Conservation (phyloP, 2,797 vertebrate genomes). For the Fistularia tabacaria region DNA sequence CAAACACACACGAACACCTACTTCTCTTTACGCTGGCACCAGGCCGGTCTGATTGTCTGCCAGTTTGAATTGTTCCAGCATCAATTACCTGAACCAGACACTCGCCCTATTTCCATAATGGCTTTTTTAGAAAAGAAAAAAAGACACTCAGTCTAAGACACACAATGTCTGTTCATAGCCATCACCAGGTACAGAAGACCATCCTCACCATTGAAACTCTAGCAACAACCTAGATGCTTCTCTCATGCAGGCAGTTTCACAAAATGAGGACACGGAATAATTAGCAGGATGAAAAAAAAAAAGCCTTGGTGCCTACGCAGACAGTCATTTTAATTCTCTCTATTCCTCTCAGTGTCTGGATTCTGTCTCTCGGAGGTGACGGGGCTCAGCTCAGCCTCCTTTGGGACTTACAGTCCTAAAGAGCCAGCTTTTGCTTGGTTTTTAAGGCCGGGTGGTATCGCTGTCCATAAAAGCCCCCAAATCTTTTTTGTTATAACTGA, state of each 20-base stretch:
- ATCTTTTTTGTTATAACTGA: no score
- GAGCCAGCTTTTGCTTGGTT: slow-evolving; percentile 25
- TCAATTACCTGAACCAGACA: slow-evolving; percentile 60
- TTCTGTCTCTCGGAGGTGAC: slow-evolving; percentile 52
- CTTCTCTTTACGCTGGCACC: slow-evolving; percentile 41
- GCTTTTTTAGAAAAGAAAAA: not conserved
- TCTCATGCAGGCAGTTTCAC: slow-evolving; percentile 18
- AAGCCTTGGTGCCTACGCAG: slow-evolving; percentile 35
- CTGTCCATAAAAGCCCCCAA: slow-evolving; percentile 3
- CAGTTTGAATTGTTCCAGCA: slow-evolving; percentile 50
- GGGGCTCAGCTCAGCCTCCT: slow-evolving; percentile 36
- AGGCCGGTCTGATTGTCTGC: slow-evolving; percentile 53
- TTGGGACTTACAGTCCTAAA: slow-evolving; percentile 34
- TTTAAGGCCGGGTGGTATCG: slow-evolving; percentile 7
- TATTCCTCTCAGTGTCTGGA: slow-evolving; percentile 51
- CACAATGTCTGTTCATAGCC: slow-evolving; percentile 19
- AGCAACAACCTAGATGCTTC: not conserved
- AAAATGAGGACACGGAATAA: slow-evolving; percentile 65
- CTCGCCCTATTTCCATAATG: slow-evolving; percentile 52
- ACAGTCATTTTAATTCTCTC: slow-evolving; percentile 65
- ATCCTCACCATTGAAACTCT: no score
- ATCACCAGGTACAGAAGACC: no score
- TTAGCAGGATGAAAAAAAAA: slow-evolving; percentile 50
- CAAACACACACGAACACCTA: slow-evolving; percentile 3
- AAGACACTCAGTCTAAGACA: no score